Base-by-base conservation (phyloP, 2,797 vertebrate genomes). In the Bovichtus diacanthus region DNA sequence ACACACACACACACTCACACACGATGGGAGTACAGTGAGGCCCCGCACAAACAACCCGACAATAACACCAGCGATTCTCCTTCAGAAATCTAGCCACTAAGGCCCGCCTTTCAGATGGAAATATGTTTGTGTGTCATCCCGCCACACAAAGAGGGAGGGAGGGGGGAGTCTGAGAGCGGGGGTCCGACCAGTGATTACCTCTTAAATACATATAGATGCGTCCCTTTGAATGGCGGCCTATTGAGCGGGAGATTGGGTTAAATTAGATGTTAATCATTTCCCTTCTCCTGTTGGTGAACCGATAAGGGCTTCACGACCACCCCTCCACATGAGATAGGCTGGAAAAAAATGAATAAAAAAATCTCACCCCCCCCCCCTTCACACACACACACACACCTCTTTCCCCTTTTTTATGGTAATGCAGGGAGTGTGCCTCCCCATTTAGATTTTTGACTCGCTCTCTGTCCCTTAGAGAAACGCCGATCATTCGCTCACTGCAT, bases 261-360 rank as follows among this genome's bases (percentile, higher is more conserved):
- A 94, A 95, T 95, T 91, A 95, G 94, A 95, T 95, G 92, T 91
- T 95, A 93, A 95, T 96, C 94, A 91, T 92, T 92, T 94, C 86
- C 81, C 83, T 90, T 95, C 89, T 92, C 87, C 94, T 95, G 95
- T 92, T 88, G 91, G 88, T 87, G 91, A 92, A 86, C 86, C 77
- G 94, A 95, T 95, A 95, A 95, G 91, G 53, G 76, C 86, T 71
- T 44, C 75, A 41, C 88, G 90, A 90, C 90, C 90, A 63, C 87
- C 90, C 86, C 74, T 50, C 76, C 78, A 71, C 68, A 34, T 65
- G 64, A 86, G 71, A 85, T 81, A 87, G 46, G 58, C 63, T 23
- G n/a, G 19, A 27, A 49, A 62, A 60, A 62, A 62, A 55, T 46
- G n/a, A n/a, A n/a, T n/a, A n/a, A n/a, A n/a, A n/a, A n/a, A n/a